phyloP scores from a whole-genome alignment of 2,113 vertebrate species.

The Hemibates koningsi region DNA sequence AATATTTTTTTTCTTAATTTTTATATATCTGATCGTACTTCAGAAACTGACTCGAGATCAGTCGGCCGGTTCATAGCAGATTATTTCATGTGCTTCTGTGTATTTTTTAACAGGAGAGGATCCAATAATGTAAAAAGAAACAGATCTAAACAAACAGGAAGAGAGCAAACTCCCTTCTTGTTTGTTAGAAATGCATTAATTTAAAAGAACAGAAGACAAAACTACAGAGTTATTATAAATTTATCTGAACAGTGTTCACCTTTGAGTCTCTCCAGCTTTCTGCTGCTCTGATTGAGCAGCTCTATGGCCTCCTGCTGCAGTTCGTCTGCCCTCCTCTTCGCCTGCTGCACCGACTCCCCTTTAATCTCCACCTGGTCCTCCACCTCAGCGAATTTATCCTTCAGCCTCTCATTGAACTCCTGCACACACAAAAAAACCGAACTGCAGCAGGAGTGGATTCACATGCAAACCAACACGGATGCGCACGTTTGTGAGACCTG shows the following conservation, averaged over 20 bases:
- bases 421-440: slow-evolving; percentile 28
- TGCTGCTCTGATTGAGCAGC: slow-evolving; percentile 80
- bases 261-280: slow-evolving; percentile 82
- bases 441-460: background rate
- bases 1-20: background rate
- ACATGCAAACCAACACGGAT: background rate
- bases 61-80: rapidly evolving
- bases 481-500: slow-evolving; percentile 56
- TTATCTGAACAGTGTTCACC: slow-evolving; percentile 59
- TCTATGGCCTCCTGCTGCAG: slow-evolving; percentile 85
- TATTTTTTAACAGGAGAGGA: background rate
- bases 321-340: slow-evolving; percentile 76
- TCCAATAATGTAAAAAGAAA: background rate
- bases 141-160: background rate
- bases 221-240: background rate
- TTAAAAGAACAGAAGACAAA: background rate
- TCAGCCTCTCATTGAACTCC: slow-evolving; percentile 78
- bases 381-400: slow-evolving; percentile 70
- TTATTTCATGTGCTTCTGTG: background rate
- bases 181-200: background rate
- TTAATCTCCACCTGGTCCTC: slow-evolving; percentile 79
- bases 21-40: background rate
- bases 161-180: background rate
- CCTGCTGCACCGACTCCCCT: slow-evolving; percentile 74
- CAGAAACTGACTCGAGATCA: background rate